phyloP scores from a whole-genome alignment of 2,888 invertebrate species.

The Microdon myrmicae region DNA sequence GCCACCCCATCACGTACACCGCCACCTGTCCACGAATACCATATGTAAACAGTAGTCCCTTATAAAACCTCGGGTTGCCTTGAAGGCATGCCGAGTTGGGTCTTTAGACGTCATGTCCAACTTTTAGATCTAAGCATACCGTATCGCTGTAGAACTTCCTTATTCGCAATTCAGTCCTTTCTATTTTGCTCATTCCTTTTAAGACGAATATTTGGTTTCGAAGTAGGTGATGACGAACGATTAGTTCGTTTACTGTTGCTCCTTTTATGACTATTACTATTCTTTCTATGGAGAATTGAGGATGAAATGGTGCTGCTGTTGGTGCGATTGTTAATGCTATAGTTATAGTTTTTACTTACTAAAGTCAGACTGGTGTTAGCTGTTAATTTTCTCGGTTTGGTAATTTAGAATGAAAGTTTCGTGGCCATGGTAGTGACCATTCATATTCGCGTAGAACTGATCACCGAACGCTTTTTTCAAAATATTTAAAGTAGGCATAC shows the following conservation, averaged over 20 bases:
- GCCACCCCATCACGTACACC: no score
- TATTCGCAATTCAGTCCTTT: constrained; percentile 1
- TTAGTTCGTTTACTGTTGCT: neutral
- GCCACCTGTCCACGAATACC: no score
- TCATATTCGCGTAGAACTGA: constrained; percentile 87
- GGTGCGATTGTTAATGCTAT: no score
- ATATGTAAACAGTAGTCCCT: constrained; percentile 32
- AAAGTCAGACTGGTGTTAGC: constrained; percentile 57
- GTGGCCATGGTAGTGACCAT: constrained; percentile 88
- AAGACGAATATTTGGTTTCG: constrained; percentile 31
- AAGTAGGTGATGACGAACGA: constrained; percentile 20
- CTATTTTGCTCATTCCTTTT: constrained; percentile 5
- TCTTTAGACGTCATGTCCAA: constrained; percentile 18
- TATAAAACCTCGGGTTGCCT: constrained; percentile 25
- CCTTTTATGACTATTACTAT: no score
- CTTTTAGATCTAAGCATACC: constrained; percentile 15
- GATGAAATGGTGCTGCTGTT: no score
- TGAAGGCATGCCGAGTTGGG: constrained; percentile 18
- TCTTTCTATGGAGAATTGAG: no score
- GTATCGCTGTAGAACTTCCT: constrained; percentile 1
- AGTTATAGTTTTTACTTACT: constrained; percentile 39
- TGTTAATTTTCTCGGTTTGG: constrained; percentile 75
- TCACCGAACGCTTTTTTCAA: constrained; percentile 87
- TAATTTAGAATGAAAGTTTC: constrained; percentile 73
- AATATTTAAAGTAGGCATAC: constrained; percentile 85